Conservation (phyloP, 2,113 vertebrate genomes). For the Pollimyrus isidori region DNA sequence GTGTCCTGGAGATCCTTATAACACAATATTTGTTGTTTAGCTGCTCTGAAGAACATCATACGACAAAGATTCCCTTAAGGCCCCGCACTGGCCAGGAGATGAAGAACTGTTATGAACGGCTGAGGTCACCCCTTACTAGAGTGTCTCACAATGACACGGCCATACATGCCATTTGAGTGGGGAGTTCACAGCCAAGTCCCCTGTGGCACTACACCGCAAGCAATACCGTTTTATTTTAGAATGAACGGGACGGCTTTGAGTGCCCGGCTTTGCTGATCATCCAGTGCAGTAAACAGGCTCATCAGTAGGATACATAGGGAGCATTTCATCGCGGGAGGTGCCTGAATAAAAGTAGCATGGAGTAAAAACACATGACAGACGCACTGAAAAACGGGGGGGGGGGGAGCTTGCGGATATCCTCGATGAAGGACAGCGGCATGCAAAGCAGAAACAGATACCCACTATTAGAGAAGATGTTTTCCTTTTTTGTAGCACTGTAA, state of each 20-base stretch:
- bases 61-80: background rate
- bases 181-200: background rate
- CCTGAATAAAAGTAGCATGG: background rate
- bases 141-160: background rate
- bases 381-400: background rate
- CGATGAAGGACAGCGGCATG: background rate
- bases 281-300: background rate
- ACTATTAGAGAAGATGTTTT: conserved; percentile 22
- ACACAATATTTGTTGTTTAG: background rate
- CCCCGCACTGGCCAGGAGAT: background rate
- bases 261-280: background rate
- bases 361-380: background rate
- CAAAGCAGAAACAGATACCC: conserved; percentile 1
- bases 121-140: background rate
- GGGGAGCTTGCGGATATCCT: background rate
- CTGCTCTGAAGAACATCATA: background rate
- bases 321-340: background rate
- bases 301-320: background rate
- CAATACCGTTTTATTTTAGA: background rate
- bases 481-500: conserved; percentile 27
- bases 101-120: background rate
- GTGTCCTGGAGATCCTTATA: background rate
- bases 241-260: background rate
- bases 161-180: background rate
- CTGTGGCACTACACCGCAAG: background rate